Evolutionary conservation across 2,888 invertebrate species (phyloP).

Genomic region (Ectemnius lituratus): DNA sequence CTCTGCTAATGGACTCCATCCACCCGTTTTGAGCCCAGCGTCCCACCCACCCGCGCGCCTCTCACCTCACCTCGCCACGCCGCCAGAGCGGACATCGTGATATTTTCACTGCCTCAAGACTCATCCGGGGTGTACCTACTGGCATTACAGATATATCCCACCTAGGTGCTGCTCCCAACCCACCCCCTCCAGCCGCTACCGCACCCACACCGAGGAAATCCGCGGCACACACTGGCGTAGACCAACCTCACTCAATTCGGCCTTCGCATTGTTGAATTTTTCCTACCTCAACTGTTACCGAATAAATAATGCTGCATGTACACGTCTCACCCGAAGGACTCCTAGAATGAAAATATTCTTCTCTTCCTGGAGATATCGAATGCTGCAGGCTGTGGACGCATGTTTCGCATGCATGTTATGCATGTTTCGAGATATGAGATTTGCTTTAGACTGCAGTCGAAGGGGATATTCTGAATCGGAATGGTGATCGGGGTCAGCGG

Average conservation of each 20-base stretch:
- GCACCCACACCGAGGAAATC: conserved; percentile 46
- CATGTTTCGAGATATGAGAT: no score
- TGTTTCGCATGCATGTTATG: no score
- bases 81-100: conserved; percentile 63
- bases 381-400: no score
- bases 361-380: no score
- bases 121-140: conserved; percentile 59
- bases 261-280: no score
- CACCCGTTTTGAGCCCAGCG: conserved; percentile 60
- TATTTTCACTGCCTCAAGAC: conserved; percentile 71
- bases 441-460: no score
- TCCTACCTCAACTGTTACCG: no score
- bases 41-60: conserved; percentile 39
- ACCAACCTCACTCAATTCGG: no score
- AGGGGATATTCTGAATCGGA: background rate
- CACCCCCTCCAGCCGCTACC: conserved; percentile 30
- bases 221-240: conserved; percentile 51
- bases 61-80: conserved; percentile 34
- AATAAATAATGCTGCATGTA: no score
- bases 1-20: conserved; percentile 74
- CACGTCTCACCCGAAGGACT: no score
- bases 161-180: conserved; percentile 59
- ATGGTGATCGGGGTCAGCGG: background rate
- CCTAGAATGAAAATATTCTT: no score
- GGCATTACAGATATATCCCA: conserved; percentile 56